Evolutionary conservation across 2,797 vertebrate genomes (phyloP).

Genomic region (Miopithecus talapoin): DNA sequence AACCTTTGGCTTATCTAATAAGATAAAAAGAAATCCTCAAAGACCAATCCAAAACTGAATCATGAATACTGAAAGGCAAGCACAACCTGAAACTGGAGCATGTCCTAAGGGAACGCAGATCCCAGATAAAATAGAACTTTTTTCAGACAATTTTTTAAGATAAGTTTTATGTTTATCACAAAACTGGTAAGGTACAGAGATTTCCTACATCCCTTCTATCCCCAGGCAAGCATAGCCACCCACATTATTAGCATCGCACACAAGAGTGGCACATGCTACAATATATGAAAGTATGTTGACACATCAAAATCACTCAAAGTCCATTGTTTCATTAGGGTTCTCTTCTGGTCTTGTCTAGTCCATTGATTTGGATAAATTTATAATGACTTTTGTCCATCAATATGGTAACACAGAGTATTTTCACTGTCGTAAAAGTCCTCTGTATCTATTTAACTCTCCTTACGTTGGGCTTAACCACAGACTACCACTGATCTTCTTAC

Average conservation of each 20-base stretch:
- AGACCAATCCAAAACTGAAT: neutral
- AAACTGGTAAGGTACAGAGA: neutral
- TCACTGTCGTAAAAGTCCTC: neutral
- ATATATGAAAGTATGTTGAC: no score
- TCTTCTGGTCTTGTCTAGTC: neutral
- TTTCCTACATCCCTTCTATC: neutral
- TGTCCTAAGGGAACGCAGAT: neutral
- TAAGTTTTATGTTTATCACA: neutral
- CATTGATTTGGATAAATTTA: neutral
- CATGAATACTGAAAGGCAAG: neutral
- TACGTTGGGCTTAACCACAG: neutral
- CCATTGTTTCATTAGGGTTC: no score
- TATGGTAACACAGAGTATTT: neutral
- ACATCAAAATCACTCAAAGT: neutral
- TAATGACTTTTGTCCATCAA: accelerated
- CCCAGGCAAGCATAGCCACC: neutral
- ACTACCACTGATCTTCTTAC: neutral
- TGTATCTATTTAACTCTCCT: neutral
- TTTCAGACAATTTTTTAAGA: neutral
- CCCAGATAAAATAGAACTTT: neutral
- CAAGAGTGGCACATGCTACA: neutral
- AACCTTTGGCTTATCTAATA: neutral
- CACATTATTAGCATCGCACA: neutral
- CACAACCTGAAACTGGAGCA: neutral
- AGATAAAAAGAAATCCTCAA: neutral